Evolutionary conservation across 1,140 invertebrate genomes (phyloP), one percentile per base, ranked within the genome.

Genomic region (Drosophila prosaltans): DNA sequence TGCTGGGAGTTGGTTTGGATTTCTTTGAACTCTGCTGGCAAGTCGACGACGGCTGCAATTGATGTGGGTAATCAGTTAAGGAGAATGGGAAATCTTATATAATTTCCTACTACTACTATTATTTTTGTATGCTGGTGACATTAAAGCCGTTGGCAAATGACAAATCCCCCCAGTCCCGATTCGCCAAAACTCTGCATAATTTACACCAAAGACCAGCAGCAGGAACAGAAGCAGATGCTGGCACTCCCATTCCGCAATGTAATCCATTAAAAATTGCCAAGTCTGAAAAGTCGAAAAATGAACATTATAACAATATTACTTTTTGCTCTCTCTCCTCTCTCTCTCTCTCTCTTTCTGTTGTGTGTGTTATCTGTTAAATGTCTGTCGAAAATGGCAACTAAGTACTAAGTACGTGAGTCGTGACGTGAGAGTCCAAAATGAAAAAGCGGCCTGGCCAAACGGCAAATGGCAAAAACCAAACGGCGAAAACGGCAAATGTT

Each of bases 231-330:
- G 30, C 43, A 69, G 43, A 63, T 73, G 71, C 41, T 77, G 28
- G n/a, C 11, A 36, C 61, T 65, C 39, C 60, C 64, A 54, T 72
- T 80, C 21, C 67, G 71, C 67, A 43, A 39, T 74, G 82, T 71
- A 82, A 82, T 86, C 82, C 82, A 88, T 88, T 89, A 85, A 82
- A 83, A 77, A 86, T 81, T 69, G 81, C 81, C 45, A 51, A 51
- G 45, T 51, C 45, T 51, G 9, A 26, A 48, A 24, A 48, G 21
- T 8, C 16, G 16, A 7, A 48, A 8, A 9, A 26, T 57, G 69
- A 61, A 26, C 41, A 70, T 69, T 43, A 43, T 41, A 16, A n/a
- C 24, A 58, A 48, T 70, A 48, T 60, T 54, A 62, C 28, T 63
- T 24, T 65, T 43, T 77, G 48, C 64, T 8, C 40, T 6, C 16